A percentile compares a stretch with the other conserved stretches of the same genome.
Conservation (phyloP, 2,888 invertebrate species). For the Drosophila borborema region DNA sequence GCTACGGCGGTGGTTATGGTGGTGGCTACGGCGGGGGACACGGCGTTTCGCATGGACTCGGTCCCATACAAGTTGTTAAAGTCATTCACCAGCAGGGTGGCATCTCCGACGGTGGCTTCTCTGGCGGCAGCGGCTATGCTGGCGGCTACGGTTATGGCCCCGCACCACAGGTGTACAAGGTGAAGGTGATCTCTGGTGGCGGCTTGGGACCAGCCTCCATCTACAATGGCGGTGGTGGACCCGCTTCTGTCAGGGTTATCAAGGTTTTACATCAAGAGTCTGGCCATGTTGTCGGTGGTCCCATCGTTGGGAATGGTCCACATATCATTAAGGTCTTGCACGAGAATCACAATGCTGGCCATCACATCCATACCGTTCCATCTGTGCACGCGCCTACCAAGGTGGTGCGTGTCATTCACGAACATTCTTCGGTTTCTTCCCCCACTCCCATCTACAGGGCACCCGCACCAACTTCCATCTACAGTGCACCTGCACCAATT, state of each 20-base stretch:
- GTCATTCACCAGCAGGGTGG: constrained; percentile 62
- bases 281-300: constrained; percentile 32
- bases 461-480: constrained; percentile 40
- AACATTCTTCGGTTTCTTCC: constrained; percentile 57
- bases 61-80: constrained; percentile 67
- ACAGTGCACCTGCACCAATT: constrained; percentile 39
- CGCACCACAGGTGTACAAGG: constrained; percentile 66
- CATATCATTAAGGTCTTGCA: constrained; percentile 70
- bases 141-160: constrained; percentile 64
- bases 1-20: constrained; percentile 34
- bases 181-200: constrained; percentile 70
- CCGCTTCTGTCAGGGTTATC: constrained; percentile 65
- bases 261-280: constrained; percentile 68
- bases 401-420: constrained; percentile 79
- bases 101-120: constrained; percentile 34
- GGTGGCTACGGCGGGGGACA: constrained; percentile 28
- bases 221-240: constrained; percentile 35
- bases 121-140: constrained; percentile 49
- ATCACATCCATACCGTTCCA: constrained; percentile 8
- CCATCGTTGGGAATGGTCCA: constrained; percentile 44
- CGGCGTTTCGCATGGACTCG: constrained; percentile 23
- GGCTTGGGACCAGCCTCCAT: constrained; percentile 41
- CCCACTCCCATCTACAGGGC: constrained; percentile 45
- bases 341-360: constrained; percentile 48
- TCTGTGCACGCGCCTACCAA: constrained; percentile 52